Evolutionary conservation across 2,888 invertebrate species (phyloP), one percentile per base, ranked within the genome.

Genomic region (Acrobasis repandana): DNA sequence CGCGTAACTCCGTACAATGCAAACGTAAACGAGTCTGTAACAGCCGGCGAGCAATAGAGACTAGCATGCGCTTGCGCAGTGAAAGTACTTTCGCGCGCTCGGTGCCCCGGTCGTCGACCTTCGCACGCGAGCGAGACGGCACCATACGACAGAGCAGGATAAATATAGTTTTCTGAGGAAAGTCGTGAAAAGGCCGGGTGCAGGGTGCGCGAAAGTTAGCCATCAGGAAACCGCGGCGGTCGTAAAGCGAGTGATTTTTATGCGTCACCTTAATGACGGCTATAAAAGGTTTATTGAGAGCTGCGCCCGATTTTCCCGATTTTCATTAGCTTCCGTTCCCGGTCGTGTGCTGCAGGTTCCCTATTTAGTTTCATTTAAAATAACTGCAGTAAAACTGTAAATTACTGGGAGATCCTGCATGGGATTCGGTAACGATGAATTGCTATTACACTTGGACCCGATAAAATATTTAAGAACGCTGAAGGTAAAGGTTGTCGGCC

Each of bases 81-180:
- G 90, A 92, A 91, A 91, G 91, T 91, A 87, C 90, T 91, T 92
- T 91, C 91, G 88, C 89, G 90, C 86, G 89, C 88, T 82, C 88
- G 82, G 82, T 83, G 89, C 85, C 88, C 88, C 88, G 91, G 90
- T 90, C 91, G 86, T 80, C 85, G 88, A 90, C 84, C 88, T 82
- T 82, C 77, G 80, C 67, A 75, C 49, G 74, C 63, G 79, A 80
- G 70, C 65, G 79, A 76, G 82, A 81, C 72, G 66, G 67, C 64
- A 67, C 72, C 62, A 69, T 72, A 73, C 67, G 65, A 28, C 58
- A 65, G 81, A 88, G 71, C 72, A 79, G 71, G 89, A 88, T 69
- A 65, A 73, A 63, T 74, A 74, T 79, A 82, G 67, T 80, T 87
- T 79, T 83, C 83, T 84, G 82, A 83, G 88, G 85, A 85, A 83